Evolutionary conservation across 37 sponge, comb jelly and placozoan genomes (phyloP), one percentile per base, ranked within the genome.

Genomic region (Dysidea cf. avara): DNA sequence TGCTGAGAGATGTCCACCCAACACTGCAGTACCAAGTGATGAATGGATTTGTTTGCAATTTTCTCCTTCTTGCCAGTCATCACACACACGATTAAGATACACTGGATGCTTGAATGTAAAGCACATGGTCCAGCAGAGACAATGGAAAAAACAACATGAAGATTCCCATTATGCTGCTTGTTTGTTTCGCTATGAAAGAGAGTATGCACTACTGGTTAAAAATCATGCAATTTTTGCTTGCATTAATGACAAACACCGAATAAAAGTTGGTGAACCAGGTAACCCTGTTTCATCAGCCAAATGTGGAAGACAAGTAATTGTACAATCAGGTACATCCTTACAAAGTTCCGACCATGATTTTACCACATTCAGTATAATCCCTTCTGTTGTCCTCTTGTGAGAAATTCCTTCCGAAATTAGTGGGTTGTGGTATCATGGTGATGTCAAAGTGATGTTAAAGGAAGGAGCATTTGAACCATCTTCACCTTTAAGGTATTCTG

Each of bases 221-320:
- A 9, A 43, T 9, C 32, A 63, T 63, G 64, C 64, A 28, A 63
- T 32, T 28, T 18, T 63, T 63, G 64, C 30, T 32, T 30, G 64
- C 24, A 20, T 63, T 63, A 12, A 63, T 53, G 72, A 71, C 38
- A 71, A 71, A 35, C 72, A 71, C 34, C 55, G 22, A 12, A 22
- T 53, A 25, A 71, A 71, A 26, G 72, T 71, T 22, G 72, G 72
- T 4, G 72, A 71, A 24, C 39, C 72, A 28, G 72, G 7, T 47
- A 7, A 3, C 53, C 57, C 72, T 31, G 36, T 71, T 71, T 55
- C 72, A 53, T 54, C 72, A 13, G 57, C 52, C 3, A 30, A 71
- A 18, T 25, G 58, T 11, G 72, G 57, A 53, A 28, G 34, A 32
- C 56, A 53, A 33, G 72, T 56, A 24, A n/a, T 71, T 17, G 57